phyloP scores from a whole-genome alignment of 2,888 invertebrate genomes.

The Sphaerophoria rueppellii region DNA sequence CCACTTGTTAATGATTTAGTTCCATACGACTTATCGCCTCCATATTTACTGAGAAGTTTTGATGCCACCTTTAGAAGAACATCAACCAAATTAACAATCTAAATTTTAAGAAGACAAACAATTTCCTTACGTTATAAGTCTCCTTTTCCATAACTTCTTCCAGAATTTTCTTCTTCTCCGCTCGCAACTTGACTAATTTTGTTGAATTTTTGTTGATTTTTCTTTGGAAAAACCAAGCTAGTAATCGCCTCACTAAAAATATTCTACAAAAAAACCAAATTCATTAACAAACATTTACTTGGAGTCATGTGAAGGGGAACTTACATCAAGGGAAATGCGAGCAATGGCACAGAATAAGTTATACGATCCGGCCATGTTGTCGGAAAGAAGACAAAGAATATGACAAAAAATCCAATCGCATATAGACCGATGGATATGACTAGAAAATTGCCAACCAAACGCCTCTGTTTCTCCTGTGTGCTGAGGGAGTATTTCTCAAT shows the following conservation, averaged over 20 bases:
- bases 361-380: constrained; percentile 88
- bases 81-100: too few relatives aligned
- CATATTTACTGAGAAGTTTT: constrained; percentile 81
- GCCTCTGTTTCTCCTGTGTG: constrained; percentile 91
- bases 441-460: constrained; percentile 90
- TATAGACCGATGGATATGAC: constrained; percentile 88
- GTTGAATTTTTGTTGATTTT: constrained; percentile 90
- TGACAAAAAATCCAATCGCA: constrained; percentile 87
- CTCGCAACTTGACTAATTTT: constrained; percentile 87
- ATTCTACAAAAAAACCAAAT: constrained; percentile 84
- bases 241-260: constrained; percentile 88
- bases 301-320: constrained; percentile 79
- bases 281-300: not conserved
- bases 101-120: not conserved
- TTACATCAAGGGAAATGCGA: constrained; percentile 93
- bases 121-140: constrained; percentile 91
- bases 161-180: constrained; percentile 93
- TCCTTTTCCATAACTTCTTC: constrained; percentile 99
- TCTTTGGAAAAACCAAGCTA: constrained; percentile 95
- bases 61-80: constrained; percentile 78
- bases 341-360: constrained; percentile 89
- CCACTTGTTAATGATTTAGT: constrained; percentile 57
- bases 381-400: constrained; percentile 92
- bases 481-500: constrained; percentile 91
- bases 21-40: constrained; percentile 78